These are phyloP conservation scores for Teleogryllus oceanicus DNA, from an alignment of 2,888 invertebrate genomes.

Conservation along the genomic window DNA sequence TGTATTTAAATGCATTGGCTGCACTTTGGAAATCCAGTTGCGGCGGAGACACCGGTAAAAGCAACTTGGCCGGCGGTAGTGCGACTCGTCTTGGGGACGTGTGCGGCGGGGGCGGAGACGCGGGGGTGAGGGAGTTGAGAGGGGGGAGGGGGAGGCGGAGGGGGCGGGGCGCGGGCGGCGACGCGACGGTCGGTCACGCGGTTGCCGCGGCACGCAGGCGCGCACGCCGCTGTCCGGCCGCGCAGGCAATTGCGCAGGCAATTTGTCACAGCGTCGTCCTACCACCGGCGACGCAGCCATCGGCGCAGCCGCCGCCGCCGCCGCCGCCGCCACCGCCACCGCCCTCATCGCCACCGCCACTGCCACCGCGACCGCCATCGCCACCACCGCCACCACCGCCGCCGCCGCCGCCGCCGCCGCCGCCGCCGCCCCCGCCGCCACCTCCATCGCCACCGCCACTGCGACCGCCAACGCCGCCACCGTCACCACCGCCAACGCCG, in stretches of 20 bases:
- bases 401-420: too few relatives aligned
- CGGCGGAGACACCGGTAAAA: too few relatives aligned
- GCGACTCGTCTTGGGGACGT: too few relatives aligned
- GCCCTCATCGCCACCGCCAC: background rate
- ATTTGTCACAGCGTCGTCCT: background rate
- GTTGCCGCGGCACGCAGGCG: conserved; percentile 5
- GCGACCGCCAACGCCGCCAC: background rate
- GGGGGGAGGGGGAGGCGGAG: too few relatives aligned
- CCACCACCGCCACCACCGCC: too few relatives aligned
- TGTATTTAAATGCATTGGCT: too few relatives aligned
- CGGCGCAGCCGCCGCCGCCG: background rate
- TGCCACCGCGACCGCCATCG: too few relatives aligned
- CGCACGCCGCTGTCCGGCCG: background rate
- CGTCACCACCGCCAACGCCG: background rate
- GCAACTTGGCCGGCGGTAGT: too few relatives aligned
- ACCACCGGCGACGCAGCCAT: background rate
- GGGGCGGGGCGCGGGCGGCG: background rate
- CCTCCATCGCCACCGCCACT: background rate
- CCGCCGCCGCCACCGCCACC: background rate
- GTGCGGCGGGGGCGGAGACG: too few relatives aligned
- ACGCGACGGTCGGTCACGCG: background rate
- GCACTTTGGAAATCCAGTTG: too few relatives aligned
- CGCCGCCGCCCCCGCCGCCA: too few relatives aligned
- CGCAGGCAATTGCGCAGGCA: background rate
- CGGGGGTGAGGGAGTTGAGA: too few relatives aligned